Percentiles rank a stretch among this genome's conserved stretches.
phyloP scores from a whole-genome alignment of 2,797 vertebrate species.

The Apogon talboti region DNA sequence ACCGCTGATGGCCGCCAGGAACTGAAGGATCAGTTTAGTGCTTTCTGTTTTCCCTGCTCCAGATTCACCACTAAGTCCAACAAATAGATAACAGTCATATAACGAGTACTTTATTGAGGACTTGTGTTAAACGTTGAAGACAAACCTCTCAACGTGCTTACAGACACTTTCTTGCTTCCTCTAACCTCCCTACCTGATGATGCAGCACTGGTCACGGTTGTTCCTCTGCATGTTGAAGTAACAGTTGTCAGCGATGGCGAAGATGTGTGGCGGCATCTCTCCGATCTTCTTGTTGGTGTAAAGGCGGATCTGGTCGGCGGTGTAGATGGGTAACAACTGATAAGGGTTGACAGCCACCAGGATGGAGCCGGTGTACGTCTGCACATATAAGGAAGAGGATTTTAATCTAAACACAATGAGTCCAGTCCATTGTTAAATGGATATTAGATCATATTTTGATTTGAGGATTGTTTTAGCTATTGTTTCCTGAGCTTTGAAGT shows the following conservation, averaged over 20 bases:
- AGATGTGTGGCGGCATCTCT: constrained; percentile 98
- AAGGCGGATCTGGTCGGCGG: constrained; percentile 94
- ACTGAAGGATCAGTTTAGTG: constrained; percentile 97
- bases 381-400: constrained; percentile 7
- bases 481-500: too few species aligned
- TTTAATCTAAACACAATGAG: too few species aligned
- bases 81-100: background rate
- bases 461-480: too few species aligned
- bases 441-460: too few species aligned
- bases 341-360: constrained; percentile 97
- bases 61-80: constrained; percentile 89
- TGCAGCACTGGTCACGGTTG: constrained; percentile 95
- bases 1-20: constrained; percentile 95
- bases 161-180: background rate
- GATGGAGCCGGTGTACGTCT: constrained; percentile 98
- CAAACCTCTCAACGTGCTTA: background rate
- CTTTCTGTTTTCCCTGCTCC: constrained; percentile 98
- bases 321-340: constrained; percentile 97
- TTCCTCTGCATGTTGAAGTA: constrained; percentile 99
- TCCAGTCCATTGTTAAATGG: too few species aligned
- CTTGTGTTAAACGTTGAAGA: background rate
- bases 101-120: too few species aligned
- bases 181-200: constrained; percentile 88
- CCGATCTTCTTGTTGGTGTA: constrained; percentile 99
- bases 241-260: constrained; percentile 97